Evolutionary conservation across 1,140 invertebrate species (phyloP), one percentile per base, ranked within the genome.

Genomic region (Stegodyphus mimosarum): DNA sequence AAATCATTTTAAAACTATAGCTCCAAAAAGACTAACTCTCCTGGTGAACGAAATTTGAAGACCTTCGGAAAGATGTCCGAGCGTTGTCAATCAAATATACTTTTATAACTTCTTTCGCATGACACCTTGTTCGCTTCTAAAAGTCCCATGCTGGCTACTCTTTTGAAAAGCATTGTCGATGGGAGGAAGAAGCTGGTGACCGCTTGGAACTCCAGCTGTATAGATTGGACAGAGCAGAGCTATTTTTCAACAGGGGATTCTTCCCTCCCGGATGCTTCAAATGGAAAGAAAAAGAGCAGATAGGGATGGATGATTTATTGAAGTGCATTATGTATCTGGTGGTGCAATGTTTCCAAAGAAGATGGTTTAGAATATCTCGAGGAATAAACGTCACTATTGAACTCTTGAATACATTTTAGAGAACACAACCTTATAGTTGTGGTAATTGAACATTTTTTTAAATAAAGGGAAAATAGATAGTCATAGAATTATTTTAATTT

Each of bases 31-130:
- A 72, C 50, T 50, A 18, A 72, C 69, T 48, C 33, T 18, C 48
- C 77, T 81, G 17, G 33, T 83, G 80, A 83, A 53, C 80, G 55
- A n/a, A 55, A 74, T 83, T 74, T 83, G 63, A 83, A 73, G 80
- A 83, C 55, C 51, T 17, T 80, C 50, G 18, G 49, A 60, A 80
- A 80, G 69, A n/a, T 74, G 80, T 83, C 15, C 71, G 53, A 74
- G 60, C 63, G 69, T 83, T 83, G 80, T 83, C 80, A 53, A 83
- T 83, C 80, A 83, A 83, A 83, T 83, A 73, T 74, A 83, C 70
- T 83, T 83, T 83, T 74, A 74, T 74, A 74, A 83, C 55, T 74
- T 55, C 55, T 83, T 64, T 73, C 48, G 70, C 51, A 51, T 60
- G 33, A 83, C 80, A 83, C 71, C 80, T 83, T 83, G 80, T 83